These are phyloP conservation scores for Netelia melanura DNA, from an alignment of 2,888 invertebrate genomes.

Conservation along the genomic window DNA sequence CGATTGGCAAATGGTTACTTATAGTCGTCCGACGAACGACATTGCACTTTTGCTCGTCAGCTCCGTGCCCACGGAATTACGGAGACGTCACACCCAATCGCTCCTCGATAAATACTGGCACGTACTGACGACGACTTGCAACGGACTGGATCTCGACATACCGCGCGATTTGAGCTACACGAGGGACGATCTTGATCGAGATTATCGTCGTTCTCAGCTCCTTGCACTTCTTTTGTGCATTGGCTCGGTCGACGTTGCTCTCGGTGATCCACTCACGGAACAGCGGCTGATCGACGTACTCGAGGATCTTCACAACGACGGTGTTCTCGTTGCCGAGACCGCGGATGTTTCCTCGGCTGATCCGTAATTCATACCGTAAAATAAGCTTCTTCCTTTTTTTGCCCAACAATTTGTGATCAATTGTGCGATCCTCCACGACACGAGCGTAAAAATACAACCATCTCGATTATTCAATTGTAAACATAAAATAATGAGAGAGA, in stretches of 20 bases:
- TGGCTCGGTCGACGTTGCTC: constrained; percentile 92
- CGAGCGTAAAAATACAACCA: neutral
- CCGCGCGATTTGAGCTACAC: constrained; percentile 86
- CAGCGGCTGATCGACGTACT: constrained; percentile 91
- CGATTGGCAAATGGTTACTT: constrained; percentile 95
- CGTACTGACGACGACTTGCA: constrained; percentile 87
- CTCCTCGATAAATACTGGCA: constrained; percentile 91
- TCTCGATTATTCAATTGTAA: constrained; percentile 50
- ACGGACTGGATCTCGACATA: constrained; percentile 88
- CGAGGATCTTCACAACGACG: constrained; percentile 90
- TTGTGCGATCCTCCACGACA: neutral
- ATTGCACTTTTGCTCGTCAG: constrained; percentile 90
- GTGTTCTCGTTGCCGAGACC: constrained; percentile 87
- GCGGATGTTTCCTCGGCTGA: constrained; percentile 63
- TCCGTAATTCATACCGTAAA: constrained; percentile 36
- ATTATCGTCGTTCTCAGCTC: constrained; percentile 89
- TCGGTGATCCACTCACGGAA: constrained; percentile 92
- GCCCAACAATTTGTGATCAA: neutral
- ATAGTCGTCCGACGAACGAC: constrained; percentile 92
- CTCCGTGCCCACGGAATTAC: constrained; percentile 90
- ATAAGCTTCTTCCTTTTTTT: neutral
- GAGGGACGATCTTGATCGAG: constrained; percentile 86
- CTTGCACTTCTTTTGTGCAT: constrained; percentile 92
- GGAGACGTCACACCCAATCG: constrained; percentile 88
- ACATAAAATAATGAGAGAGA: constrained; percentile 7